Base-by-base conservation (phyloP, 2,113 vertebrate species). In the Oncorhynchus keta region DNA sequence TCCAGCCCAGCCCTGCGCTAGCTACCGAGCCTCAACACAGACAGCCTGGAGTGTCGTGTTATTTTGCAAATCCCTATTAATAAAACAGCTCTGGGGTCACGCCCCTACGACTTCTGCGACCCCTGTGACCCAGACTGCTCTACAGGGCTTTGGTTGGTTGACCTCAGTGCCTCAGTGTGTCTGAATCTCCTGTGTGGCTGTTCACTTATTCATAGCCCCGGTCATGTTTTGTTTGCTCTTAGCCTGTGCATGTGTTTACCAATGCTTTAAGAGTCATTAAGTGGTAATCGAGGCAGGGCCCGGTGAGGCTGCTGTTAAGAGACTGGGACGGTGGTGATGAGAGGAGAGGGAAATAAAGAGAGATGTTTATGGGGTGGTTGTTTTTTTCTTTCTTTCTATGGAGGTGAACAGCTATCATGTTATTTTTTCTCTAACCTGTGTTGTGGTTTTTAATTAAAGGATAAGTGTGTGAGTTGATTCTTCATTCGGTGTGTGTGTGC, bases 251-350 rank as follows among this genome's bases (percentile, higher is more conserved):
- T 93, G 89, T 87, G 82, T 91, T 93, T 92, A 91, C 81, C 87
- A 92, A 92, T 91, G 89, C 81, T 90, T 93, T 92, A 89, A 86
- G 39, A 45, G 39, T 90, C 78, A 90, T 92, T 92, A 45, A 11
- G 39, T 45, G 39, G n/a, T 62, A 8, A 62, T 62, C 24, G 20
- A 62, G 18, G 16, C 16, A 55, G 16, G 16, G n/a, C 13, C 59
- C 9, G 39, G 39, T 45, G 39, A 62, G 59, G 59, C 1, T 22
- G 59, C 16, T 62, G 59, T 9, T 62, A 62, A 62, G 39, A 45
- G 39, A 11, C 39, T 45, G 39, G 39, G 39, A 45, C 0, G 2
- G 8, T 45, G 39, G 39, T 45, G 39, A 45, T 45, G 39, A 45
- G 9, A 11, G 9, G 9, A 45, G 39, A 45, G 51, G 51, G 51